phyloP scores from a whole-genome alignment of 2,797 vertebrate species.

The Nothura maculosa region DNA sequence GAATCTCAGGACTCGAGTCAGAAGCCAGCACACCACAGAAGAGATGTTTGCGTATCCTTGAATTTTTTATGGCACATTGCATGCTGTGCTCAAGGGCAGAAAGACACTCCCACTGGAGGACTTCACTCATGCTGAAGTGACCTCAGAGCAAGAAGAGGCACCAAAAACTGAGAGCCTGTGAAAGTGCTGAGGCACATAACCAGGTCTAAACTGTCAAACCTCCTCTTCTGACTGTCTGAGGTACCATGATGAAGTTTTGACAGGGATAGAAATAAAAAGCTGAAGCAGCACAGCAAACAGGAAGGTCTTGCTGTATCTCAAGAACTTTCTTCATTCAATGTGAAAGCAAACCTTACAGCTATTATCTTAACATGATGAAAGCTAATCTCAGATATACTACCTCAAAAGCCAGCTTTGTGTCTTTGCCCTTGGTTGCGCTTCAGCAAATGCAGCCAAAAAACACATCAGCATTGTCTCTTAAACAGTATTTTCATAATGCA shows the following conservation, averaged over 20 bases:
- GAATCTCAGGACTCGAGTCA: accelerated
- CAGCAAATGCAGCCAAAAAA: background rate
- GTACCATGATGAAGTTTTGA: background rate
- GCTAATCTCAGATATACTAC: background rate
- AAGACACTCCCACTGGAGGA: background rate
- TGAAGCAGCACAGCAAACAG: background rate
- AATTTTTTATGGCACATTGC: accelerated
- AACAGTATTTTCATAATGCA: background rate
- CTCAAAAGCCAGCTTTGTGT: background rate
- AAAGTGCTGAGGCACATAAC: background rate
- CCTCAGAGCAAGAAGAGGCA: background rate
- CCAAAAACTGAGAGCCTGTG: background rate
- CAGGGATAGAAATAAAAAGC: background rate
- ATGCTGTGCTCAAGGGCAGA: background rate
- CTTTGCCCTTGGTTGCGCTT: background rate
- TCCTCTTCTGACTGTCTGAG: accelerated
- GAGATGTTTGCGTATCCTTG: background rate
- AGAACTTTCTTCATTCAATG: background rate
- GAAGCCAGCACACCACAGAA: background rate
- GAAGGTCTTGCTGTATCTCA: background rate
- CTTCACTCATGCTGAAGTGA: accelerated
- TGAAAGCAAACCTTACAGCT: background rate
- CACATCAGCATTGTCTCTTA: background rate
- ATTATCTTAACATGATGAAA: background rate
- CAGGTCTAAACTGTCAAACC: background rate